A percentile compares a stretch with the other conserved stretches of the same genome.
Conservation (phyloP, 2,113 vertebrate genomes). For the Pseudonaja textilis region DNA sequence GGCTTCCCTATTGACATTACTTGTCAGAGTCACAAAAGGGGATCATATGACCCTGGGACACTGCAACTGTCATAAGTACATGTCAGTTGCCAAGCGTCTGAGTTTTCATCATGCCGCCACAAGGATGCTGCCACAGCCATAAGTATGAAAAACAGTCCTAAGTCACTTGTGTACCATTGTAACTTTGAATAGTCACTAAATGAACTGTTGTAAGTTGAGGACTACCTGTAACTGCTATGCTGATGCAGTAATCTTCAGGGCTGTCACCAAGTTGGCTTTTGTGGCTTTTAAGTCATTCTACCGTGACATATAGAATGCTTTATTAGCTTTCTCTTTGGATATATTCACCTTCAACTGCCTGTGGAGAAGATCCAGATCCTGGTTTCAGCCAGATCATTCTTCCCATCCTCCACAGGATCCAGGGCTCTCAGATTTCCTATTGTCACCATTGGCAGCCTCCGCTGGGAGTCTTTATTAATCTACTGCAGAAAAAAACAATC, state of each 20-base stretch:
- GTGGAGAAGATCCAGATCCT: neutral
- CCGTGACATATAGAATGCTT: neutral
- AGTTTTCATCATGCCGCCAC: too few species aligned
- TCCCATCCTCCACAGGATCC: neutral
- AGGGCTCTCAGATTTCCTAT: neutral
- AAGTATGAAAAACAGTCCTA: too few species aligned
- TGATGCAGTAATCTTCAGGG: neutral
- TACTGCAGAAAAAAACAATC: too few species aligned
- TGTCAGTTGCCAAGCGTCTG: too few species aligned
- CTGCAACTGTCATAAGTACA: too few species aligned
- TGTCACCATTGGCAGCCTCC: neutral
- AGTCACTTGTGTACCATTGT: too few species aligned
- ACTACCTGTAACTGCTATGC: neutral
- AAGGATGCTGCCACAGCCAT: too few species aligned
- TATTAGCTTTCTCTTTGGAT: neutral
- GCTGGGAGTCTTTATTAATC: neutral
- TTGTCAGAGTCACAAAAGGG: too few species aligned
- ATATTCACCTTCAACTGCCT: neutral
- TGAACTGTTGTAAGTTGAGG: neutral
- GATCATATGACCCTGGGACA: too few species aligned
- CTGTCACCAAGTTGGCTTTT: neutral
- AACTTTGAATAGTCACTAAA: too few species aligned
- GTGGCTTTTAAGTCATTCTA: neutral
- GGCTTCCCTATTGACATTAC: too few species aligned
- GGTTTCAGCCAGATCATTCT: neutral